Base-by-base conservation (phyloP, 1,140 invertebrate species). In the Drosophila repleta region DNA sequence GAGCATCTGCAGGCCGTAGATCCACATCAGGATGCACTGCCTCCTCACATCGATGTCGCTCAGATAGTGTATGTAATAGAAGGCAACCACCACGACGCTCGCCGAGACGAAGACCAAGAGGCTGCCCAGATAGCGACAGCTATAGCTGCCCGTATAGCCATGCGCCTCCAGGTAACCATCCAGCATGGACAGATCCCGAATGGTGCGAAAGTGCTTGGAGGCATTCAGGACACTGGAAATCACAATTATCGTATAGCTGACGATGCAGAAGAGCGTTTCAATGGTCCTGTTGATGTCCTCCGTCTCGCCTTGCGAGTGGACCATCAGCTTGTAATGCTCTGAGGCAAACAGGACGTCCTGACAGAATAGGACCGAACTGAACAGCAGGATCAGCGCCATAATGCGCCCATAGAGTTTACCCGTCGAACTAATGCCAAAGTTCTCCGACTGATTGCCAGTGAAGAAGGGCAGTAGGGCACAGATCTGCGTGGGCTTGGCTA, bases 251-350 rank as follows among this genome's bases (percentile, higher is more conserved):
- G 84, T 88, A 15, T 88, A 88, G 52, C 84, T 89, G 15, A 37
- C 35, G 0, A 88, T 89, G 66, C 83, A 88, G 26, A 88, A 79
- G 0, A 88, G 68, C 13, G 83, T 88, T 69, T 88, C 83, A 11
- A 88, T 89, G 17, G 84, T 88, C 4, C 76, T 56, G 46, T 88
- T 88, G 11, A 89, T 88, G 32, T 84, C 79, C 56, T 88, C 83
- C 0, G 83, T 79, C 10, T 88, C 79, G 0, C 79, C 84, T n/a
- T 89, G 80, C 0, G 74, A 18, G 13, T 67, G 68, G n/a, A 58
- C 13, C 41, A 89, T 46, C 49, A 88, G 6, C 21, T 73, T 71
- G 51, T 88, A 88, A 7, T 69, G 61, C 3, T 51, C 39, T n/a
- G 79, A 76, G 0, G 35, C 39, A 26, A 84, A 76, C 8, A 88